These are phyloP conservation scores for Cosmorhoe ocellata DNA, from an alignment of 2,888 invertebrate species.

Conservation along the genomic window DNA sequence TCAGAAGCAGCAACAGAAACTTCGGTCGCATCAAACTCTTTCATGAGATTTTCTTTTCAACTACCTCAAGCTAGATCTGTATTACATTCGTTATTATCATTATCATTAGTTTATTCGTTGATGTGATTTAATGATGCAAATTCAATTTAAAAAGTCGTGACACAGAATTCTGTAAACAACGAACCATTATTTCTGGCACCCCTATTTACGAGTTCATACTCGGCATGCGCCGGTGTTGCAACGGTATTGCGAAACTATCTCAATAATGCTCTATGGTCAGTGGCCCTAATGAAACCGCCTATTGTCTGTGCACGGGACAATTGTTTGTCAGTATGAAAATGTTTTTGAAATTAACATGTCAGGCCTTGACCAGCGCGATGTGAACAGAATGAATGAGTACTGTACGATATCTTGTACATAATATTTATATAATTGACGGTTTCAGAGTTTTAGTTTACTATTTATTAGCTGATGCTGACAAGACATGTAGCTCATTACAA, in stretches of 20 bases:
- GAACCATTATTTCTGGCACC: constrained; percentile 18
- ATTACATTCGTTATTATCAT: not conserved
- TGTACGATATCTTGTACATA: not conserved
- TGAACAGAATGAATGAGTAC: constrained; percentile 12
- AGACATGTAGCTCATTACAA: too few species aligned
- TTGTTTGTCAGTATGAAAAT: constrained; percentile 22
- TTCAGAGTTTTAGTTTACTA: too few species aligned
- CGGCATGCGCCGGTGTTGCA: constrained; percentile 47
- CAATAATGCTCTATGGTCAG: constrained; percentile 55
- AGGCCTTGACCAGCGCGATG: constrained; percentile 18
- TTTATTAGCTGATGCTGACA: too few species aligned
- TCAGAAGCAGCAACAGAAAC: not conserved
- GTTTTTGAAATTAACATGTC: constrained; percentile 20
- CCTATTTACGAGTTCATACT: constrained; percentile 35
- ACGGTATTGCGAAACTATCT: constrained; percentile 54
- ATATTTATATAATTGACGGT: too few species aligned
- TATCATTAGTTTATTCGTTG: not conserved
- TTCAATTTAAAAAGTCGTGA: constrained; percentile 8
- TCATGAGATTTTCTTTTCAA: too few species aligned
- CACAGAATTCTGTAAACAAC: constrained; percentile 11
- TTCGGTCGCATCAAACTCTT: too few species aligned
- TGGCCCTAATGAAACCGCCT: constrained; percentile 49
- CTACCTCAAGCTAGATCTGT: too few species aligned
- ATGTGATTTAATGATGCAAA: not conserved
- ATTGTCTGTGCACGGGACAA: constrained; percentile 43